These are phyloP conservation scores for Montipora capitata DNA, from an alignment of 92 coral and sea anemone species.

Conservation along the genomic window DNA sequence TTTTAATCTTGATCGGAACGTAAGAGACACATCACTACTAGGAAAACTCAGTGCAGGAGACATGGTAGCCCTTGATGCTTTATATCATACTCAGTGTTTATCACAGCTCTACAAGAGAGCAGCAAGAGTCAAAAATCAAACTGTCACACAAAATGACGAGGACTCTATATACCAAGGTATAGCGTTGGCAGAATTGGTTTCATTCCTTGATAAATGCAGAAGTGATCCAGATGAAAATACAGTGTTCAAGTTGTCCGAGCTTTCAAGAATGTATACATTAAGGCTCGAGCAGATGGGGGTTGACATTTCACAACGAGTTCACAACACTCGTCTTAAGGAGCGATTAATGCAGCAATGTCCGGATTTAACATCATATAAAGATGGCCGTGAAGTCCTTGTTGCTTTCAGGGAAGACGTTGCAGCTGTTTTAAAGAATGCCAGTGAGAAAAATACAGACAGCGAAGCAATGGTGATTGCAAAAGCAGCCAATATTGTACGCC, in stretches of 20 bases:
- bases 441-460: constrained; percentile 33
- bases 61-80: too few relatives aligned
- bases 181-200: too few relatives aligned
- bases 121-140: too few relatives aligned
- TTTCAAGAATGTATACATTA: constrained; percentile 16
- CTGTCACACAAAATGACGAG: too few relatives aligned
- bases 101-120: too few relatives aligned
- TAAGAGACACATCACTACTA: too few relatives aligned
- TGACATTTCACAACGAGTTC: constrained; percentile 45
- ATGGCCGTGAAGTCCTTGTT: constrained; percentile 45
- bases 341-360: constrained; percentile 53
- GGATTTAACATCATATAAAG: constrained; percentile 22
- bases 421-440: constrained; percentile 34
- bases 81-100: too few relatives aligned
- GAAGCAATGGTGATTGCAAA: constrained; percentile 47
- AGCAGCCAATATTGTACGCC: constrained; percentile 59
- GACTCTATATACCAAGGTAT: too few relatives aligned
- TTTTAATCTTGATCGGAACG: too few relatives aligned
- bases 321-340: constrained; percentile 59
- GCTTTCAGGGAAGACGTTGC: constrained; percentile 31
- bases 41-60: too few relatives aligned
- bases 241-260: not conserved
- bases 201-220: too few relatives aligned
- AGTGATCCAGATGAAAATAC: too few relatives aligned
- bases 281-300: constrained; percentile 49